Evolutionary conservation across 2,888 invertebrate species (phyloP), one percentile per base, ranked within the genome.

Genomic region (Sabatieria punctata): DNA sequence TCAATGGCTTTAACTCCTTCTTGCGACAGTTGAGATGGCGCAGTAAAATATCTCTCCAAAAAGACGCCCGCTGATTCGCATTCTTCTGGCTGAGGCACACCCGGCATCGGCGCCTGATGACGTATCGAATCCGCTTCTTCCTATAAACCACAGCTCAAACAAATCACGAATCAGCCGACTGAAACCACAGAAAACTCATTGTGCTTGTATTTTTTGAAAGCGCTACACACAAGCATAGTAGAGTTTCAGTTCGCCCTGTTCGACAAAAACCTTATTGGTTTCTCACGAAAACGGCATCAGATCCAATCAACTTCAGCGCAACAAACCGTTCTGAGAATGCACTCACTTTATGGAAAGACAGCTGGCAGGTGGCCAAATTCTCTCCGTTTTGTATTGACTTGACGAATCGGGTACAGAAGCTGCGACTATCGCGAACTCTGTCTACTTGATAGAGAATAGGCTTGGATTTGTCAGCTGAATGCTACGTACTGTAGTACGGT

Each of bases 401-500:
- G 27, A 70, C 66, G 23, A 60, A 54, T 3, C 69, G 59, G 39
- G 65, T 64, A 37, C 59, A 53, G 52, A 68, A 70, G 24, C 65
- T 66, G 6, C 56, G 53, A 15, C 70, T 69, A 54, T 69, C 67
- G 4, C 69, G 52, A 2, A 65, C 62, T 4, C 65, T 57, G 45
- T 68, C 67, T 24, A 70, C 68, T 49, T 65, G 60, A 52, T 69
- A 70, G 33, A 68, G 50, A 24, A 69, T 64, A 15, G 68, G 66
- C 38, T 56, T 55, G 23, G 60, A 50, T 11, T 55, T 56, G 48
- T 57, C 55, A 23, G 55, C 58, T 55, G 41, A 40, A 45, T 15
- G 15, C 30, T n/a, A n/a, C n/a, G n/a, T n/a, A 25, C 19, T 6
- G 21, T 3, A 22, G 38, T 21, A 4, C 21, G 19, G 15, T 15